These are phyloP conservation scores for Nephrotoma appendiculata DNA, from an alignment of 2,888 invertebrate species.

Conservation along the genomic window DNA sequence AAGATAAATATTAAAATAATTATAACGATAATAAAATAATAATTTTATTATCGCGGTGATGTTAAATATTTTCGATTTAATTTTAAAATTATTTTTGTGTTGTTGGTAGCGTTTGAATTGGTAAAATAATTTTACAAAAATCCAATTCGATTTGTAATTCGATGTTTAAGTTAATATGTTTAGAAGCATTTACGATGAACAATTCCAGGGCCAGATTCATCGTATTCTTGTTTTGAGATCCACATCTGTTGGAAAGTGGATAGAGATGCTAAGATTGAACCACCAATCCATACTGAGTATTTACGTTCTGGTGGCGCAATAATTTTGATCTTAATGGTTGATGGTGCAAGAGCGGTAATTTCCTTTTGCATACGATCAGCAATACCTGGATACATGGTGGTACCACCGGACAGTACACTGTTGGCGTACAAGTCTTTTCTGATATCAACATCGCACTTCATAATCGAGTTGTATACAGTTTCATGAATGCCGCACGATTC, in stretches of 20 bases:
- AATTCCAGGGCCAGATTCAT: constrained; percentile 83
- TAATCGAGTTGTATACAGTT: constrained; percentile 91
- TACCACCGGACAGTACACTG: constrained; percentile 80
- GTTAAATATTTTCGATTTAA: neutral
- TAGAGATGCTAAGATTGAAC: constrained; percentile 77
- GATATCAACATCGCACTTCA: constrained; percentile 94
- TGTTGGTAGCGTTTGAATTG: neutral
- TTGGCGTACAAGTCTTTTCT: constrained; percentile 87
- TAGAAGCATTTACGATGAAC: constrained; percentile 98
- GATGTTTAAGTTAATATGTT: constrained; percentile 21
- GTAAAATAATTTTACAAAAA: neutral
- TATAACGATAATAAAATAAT: neutral
- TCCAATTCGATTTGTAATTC: neutral
- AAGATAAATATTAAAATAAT: neutral
- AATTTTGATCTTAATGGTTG: constrained; percentile 88
- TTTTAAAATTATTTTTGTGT: neutral
- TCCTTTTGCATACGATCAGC: constrained; percentile 89
- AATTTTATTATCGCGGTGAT: neutral
- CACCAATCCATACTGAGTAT: constrained; percentile 92
- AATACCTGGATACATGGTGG: constrained; percentile 83
- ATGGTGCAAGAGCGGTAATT: constrained; percentile 79
- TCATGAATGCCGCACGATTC: constrained; percentile 86
- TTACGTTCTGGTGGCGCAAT: constrained; percentile 88
- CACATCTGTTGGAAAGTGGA: constrained; percentile 93
- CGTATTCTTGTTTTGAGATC: constrained; percentile 95